Conservation (phyloP, 92 coral and sea anemone genomes). For the Porites divaricata region DNA sequence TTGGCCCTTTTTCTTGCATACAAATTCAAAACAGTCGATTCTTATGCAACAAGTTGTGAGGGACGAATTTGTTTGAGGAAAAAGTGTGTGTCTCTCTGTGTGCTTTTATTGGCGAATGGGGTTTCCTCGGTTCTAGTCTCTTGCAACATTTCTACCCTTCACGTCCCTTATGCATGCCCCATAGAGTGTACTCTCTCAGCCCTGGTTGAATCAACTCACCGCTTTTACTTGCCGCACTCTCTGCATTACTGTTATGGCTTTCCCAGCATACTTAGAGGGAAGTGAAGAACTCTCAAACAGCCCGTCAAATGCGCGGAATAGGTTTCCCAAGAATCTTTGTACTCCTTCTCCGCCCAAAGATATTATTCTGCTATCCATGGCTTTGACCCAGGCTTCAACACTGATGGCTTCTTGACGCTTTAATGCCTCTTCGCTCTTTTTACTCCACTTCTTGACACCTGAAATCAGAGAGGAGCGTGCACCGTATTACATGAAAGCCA, state of each 20-base stretch:
- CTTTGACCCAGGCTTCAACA: slow-evolving; percentile 92
- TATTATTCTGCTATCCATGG: slow-evolving; percentile 93
- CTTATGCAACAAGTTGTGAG: too few relatives aligned
- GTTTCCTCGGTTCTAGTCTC: too few relatives aligned
- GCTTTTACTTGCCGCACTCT: slow-evolving; percentile 81
- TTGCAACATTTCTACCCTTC: too few relatives aligned
- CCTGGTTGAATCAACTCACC: slow-evolving; percentile 50
- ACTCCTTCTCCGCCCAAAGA: slow-evolving; percentile 98
- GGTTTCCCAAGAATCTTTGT: slow-evolving; percentile 83
- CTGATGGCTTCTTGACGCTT: slow-evolving; percentile 86
- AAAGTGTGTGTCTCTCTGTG: too few relatives aligned
- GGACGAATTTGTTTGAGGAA: too few relatives aligned
- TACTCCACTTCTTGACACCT: slow-evolving; percentile 95
- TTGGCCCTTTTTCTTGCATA: too few relatives aligned
- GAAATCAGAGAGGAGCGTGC: neutral
- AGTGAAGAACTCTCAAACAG: slow-evolving; percentile 84
- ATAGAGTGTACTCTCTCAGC: too few relatives aligned
- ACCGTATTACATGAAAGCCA: too few relatives aligned
- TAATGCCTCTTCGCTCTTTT: slow-evolving; percentile 70
- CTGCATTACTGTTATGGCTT: slow-evolving; percentile 85
- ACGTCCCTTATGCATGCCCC: too few relatives aligned
- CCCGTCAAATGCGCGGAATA: slow-evolving; percentile 97
- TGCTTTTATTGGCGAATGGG: too few relatives aligned
- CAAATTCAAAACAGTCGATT: too few relatives aligned
- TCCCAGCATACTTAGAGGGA: slow-evolving; percentile 69